phyloP scores from a whole-genome alignment of 2,113 vertebrate genomes.

The Malurus elegans region DNA sequence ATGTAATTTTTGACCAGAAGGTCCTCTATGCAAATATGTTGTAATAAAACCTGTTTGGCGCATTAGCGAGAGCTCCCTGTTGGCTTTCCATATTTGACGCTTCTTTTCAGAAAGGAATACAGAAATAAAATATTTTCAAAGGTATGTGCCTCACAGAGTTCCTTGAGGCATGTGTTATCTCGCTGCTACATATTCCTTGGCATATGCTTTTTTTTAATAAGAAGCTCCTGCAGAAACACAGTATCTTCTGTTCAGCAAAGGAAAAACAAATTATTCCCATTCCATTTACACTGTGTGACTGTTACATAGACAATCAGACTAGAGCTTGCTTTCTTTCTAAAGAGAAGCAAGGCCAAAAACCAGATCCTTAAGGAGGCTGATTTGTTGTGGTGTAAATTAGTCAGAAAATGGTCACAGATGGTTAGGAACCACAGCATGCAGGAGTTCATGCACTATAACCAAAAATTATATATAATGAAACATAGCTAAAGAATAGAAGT shows the following conservation, averaged over 20 bases:
- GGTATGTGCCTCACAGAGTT: not conserved
- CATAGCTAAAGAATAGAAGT: not conserved
- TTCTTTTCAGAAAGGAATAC: not conserved
- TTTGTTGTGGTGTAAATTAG: slow-evolving; percentile 1
- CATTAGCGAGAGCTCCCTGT: not conserved
- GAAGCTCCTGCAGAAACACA: not conserved
- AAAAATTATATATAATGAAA: not conserved
- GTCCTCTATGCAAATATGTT: not conserved
- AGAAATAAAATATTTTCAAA: slow-evolving; percentile 34
- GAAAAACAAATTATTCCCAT: slow-evolving; percentile 19
- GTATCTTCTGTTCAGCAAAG: slow-evolving; percentile 2
- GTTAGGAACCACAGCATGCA: not conserved
- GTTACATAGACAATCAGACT: not conserved
- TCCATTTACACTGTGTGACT: not conserved
- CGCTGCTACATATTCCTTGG: not conserved
- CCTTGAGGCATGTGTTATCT: slow-evolving; percentile 32
- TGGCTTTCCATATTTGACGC: not conserved
- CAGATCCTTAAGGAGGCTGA: not conserved
- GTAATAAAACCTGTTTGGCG: not conserved
- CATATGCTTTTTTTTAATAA: not conserved
- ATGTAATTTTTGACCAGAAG: not conserved
- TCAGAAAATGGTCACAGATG: not conserved
- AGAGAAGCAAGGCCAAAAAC: not conserved
- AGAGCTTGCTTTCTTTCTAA: not conserved
- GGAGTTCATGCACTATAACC: not conserved